phyloP scores from a whole-genome alignment of 2,113 vertebrate species.

The Gobiocypris rarus region DNA sequence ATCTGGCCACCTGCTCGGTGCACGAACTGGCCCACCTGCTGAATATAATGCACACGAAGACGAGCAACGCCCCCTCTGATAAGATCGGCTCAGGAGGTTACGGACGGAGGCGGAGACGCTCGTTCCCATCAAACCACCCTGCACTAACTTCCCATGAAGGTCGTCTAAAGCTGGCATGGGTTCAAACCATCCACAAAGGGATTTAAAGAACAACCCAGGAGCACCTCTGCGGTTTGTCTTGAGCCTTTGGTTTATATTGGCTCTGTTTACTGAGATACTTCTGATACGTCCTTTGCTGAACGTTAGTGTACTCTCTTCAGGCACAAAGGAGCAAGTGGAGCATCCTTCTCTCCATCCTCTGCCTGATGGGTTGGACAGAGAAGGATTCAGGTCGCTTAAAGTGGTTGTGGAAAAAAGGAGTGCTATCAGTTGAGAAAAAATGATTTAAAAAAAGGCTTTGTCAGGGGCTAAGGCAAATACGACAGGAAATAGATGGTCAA shows the following conservation, averaged over 20 bases:
- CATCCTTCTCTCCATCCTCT: slow-evolving; percentile 49
- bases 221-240: slow-evolving; percentile 43
- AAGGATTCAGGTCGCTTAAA: slow-evolving; percentile 48
- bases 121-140: slow-evolving; percentile 44
- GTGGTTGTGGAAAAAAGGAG: slow-evolving; percentile 50
- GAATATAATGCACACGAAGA: slow-evolving; percentile 71
- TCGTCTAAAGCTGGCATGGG: slow-evolving; percentile 38
- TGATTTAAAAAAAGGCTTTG: not conserved
- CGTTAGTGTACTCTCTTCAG: slow-evolving; percentile 48
- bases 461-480: slow-evolving; percentile 18
- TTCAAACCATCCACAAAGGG: slow-evolving; percentile 39
- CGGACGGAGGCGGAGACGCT: slow-evolving; percentile 84
- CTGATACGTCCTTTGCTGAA: slow-evolving; percentile 51
- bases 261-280: slow-evolving; percentile 56
- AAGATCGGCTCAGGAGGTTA: slow-evolving; percentile 83
- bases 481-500: slow-evolving; percentile 26
- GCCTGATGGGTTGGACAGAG: slow-evolving; percentile 48
- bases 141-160: slow-evolving; percentile 30
- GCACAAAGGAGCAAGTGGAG: slow-evolving; percentile 51
- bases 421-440: slow-evolving; percentile 34
- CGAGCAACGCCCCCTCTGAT: slow-evolving; percentile 70
- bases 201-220: slow-evolving; percentile 31
- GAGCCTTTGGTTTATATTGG: slow-evolving; percentile 45
- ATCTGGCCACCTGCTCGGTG: slow-evolving; percentile 83
- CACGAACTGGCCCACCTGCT: slow-evolving; percentile 82